Evolutionary conservation across 1,140 invertebrate species (phyloP).

Genomic region (Araneus ventricosus): DNA sequence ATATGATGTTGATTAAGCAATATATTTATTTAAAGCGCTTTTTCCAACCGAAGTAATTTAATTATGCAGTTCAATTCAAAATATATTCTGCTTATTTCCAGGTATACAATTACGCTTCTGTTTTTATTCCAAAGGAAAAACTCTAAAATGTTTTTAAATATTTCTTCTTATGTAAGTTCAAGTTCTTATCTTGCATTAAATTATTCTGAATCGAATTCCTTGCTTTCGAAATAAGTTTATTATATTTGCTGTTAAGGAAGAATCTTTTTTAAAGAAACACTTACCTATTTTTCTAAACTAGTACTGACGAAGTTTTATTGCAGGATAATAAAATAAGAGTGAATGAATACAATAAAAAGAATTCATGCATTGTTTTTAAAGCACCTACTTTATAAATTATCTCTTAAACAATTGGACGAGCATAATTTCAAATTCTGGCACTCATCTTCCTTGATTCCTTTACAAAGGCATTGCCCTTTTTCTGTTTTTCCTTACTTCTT

Average conservation of each 20-base stretch:
- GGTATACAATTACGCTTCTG: no score
- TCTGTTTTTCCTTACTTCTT: background rate
- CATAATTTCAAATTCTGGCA: background rate
- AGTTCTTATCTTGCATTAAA: background rate
- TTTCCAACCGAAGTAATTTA: no score
- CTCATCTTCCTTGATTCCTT: background rate
- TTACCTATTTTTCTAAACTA: background rate
- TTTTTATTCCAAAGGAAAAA: no score
- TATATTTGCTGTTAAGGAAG: background rate
- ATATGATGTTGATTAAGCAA: no score
- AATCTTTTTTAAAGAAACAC: background rate
- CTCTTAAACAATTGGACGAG: background rate
- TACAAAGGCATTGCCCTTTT: background rate
- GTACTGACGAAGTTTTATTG: background rate
- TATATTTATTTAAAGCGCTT: no score
- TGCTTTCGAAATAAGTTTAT: background rate
- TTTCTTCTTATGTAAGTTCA: background rate
- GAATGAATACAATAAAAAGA: background rate
- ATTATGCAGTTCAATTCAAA: no score
- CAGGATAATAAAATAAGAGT: background rate
- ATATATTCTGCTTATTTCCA: no score
- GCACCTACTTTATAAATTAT: background rate
- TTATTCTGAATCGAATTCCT: background rate
- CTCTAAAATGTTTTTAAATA: background rate
- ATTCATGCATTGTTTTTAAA: background rate